Conservation (phyloP, 2,888 invertebrate genomes). For the Pocota personata region DNA sequence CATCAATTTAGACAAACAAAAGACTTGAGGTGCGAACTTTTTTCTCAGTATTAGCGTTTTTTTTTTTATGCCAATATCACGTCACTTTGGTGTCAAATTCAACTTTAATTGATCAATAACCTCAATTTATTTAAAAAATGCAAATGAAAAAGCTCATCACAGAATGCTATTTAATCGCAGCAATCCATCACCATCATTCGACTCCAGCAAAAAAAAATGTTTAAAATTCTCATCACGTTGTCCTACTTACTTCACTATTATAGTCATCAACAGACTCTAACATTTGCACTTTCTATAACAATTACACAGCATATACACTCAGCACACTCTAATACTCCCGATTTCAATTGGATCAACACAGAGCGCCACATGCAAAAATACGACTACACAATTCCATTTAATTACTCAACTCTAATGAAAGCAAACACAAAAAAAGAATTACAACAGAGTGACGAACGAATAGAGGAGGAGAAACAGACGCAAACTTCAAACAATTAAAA, state of each 20-base stretch:
- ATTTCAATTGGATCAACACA: constrained; percentile 63
- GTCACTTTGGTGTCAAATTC: neutral
- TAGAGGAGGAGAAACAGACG: neutral
- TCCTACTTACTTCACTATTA: constrained; percentile 68
- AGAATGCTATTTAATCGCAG: neutral
- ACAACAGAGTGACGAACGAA: constrained; percentile 44
- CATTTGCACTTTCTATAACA: constrained; percentile 73
- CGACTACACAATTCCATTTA: constrained; percentile 58
- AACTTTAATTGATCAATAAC: neutral
- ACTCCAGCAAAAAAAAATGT: neutral
- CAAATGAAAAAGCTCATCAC: neutral
- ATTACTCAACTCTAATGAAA: constrained; percentile 69
- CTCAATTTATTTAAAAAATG: neutral
- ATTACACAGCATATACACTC: constrained; percentile 35
- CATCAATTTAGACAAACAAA: constrained; percentile 10
- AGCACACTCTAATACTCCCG: constrained; percentile 61
- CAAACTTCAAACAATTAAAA: constrained; percentile 68
- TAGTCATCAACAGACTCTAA: constrained; percentile 55
- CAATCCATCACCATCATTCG: neutral
- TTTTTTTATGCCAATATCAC: neutral
- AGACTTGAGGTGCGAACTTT: constrained; percentile 33
- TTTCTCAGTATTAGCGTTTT: neutral
- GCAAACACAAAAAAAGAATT: constrained; percentile 46
- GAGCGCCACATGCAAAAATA: constrained; percentile 54
- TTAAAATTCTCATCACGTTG: constrained; percentile 54